Evolutionary conservation across 2,113 vertebrate species (phyloP), one percentile per base, ranked within the genome.

Genomic region (Pipra filicauda): DNA sequence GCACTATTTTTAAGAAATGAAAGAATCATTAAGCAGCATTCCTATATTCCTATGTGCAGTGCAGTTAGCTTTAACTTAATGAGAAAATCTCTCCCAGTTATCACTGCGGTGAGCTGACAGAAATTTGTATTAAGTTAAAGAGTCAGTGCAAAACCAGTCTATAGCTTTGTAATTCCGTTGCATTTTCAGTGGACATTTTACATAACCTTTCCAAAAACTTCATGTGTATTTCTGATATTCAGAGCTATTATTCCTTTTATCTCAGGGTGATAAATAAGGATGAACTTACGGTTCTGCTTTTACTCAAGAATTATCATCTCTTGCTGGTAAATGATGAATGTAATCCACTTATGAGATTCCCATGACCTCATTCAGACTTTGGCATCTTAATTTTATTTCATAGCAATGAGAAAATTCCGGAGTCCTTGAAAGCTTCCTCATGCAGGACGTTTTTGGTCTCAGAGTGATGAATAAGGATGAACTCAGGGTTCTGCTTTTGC

Each of bases 291-390:
- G 66, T 82, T 94, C 79, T 73, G 16, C 44, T 83, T 43, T 91
- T 2, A 0, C 41, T 52, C 51, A 75, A 71, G 72, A 91, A 72
- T 82, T 91, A 41, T 37, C 55, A 71, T 82, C 44, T 74, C 24
- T 57, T 88, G 66, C 51, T 78, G 61, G 74, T 88, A 85, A 93
- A 93, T 92, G 73, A 84, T 80, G 94, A 92, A 76, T 62, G 48
- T 89, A 90, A 92, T 90, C 82, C 75, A 83, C 55, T 93, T 79
- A 91, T 2, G 62, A 82, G 83, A 85, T 70, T 93, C 39, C 44
- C 27, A 3, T 91, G 75, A 88, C 87, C 85, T 78, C 41, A 74
- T 74, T 81, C 83, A 82, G 70, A 59, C 91, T 71, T 81, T 91
- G 70, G 21, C 59, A 61, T 57, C 74, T 88, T 85, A 82, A 43